These are phyloP conservation scores for Motacilla tschutschensis DNA, from an alignment of 2,113 vertebrate genomes.

Conservation along the genomic window DNA sequence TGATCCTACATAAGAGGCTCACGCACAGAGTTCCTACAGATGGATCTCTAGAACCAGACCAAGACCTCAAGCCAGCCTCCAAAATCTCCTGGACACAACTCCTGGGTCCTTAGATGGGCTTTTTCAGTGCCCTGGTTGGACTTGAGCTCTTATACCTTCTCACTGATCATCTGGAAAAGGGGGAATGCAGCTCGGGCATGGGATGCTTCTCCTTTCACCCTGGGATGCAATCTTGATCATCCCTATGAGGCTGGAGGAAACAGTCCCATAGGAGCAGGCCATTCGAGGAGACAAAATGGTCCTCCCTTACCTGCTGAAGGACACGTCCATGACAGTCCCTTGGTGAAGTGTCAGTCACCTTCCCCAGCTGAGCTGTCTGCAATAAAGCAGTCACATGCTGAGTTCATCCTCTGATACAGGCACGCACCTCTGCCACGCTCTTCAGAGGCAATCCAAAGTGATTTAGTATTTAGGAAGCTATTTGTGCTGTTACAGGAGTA, in stretches of 20 bases:
- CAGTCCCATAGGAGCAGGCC: neutral
- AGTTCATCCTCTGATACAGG: neutral
- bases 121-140: neutral
- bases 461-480: neutral
- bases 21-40: neutral
- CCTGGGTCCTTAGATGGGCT: neutral
- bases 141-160: neutral
- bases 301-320: neutral
- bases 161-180: neutral
- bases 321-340: neutral
- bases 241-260: neutral
- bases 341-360: neutral
- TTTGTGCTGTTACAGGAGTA: neutral
- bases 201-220: neutral
- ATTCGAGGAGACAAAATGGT: fast-evolving
- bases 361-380: neutral
- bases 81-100: neutral
- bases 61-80: neutral
- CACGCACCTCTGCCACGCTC: neutral
- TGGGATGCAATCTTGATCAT: neutral
- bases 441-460: neutral
- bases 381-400: neutral
- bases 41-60: neutral
- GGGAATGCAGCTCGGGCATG: neutral
- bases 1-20: neutral